phyloP scores from a whole-genome alignment of 2,113 vertebrate species.

The Gymnarchus niloticus region DNA sequence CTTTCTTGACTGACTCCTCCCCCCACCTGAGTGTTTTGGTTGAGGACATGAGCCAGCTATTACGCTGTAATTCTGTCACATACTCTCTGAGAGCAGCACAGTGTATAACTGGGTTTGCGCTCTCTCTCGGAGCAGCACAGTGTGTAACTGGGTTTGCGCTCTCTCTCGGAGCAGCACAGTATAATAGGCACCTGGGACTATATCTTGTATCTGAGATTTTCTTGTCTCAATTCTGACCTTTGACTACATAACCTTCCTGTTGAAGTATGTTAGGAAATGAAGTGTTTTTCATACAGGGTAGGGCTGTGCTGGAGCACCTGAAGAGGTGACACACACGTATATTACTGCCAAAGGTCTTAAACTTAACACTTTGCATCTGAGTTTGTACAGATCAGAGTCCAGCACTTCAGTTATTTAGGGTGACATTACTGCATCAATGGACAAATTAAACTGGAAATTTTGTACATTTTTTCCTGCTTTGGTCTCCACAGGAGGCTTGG shows the following conservation, averaged over 20 bases:
- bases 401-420: neutral
- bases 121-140: neutral
- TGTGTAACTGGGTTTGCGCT: neutral
- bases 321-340: neutral
- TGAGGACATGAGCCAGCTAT: neutral
- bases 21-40: neutral
- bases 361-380: neutral
- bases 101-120: neutral
- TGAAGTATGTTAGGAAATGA: neutral
- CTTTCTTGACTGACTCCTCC: neutral
- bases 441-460: neutral
- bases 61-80: neutral
- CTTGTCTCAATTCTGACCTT: neutral
- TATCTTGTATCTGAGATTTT: neutral
- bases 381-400: neutral
- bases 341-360: too few relatives aligned
- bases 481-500: neutral
- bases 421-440: constrained; percentile 1
- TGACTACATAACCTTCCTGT: neutral
- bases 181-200: too few relatives aligned
- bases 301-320: neutral
- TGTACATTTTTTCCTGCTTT: neutral
- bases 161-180: neutral
- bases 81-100: neutral
- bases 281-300: neutral